These are phyloP conservation scores for Vipera latastei DNA, from an alignment of 2,797 vertebrate species.

Conservation along the genomic window DNA sequence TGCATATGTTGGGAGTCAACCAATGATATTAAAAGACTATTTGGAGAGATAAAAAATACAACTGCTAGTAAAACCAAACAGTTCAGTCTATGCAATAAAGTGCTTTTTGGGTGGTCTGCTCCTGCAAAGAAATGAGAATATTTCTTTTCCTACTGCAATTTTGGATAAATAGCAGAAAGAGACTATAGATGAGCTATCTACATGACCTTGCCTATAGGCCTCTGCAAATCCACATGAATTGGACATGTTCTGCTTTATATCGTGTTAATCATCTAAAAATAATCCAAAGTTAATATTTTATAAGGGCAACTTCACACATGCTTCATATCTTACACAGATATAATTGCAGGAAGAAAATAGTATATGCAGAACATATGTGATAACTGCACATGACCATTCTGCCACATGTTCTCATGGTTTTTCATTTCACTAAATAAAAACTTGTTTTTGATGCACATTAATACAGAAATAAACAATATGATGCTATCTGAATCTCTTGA, in stretches of 20 bases:
- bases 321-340: not conserved
- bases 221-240: not conserved
- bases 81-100: constrained; percentile 11
- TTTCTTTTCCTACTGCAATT: not conserved
- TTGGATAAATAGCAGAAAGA: not conserved
- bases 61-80: not conserved
- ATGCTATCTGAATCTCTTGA: not conserved
- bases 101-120: constrained; percentile 18
- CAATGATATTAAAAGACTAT: not conserved
- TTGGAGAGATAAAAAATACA: constrained; percentile 2
- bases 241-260: not conserved
- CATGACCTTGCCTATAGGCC: not conserved
- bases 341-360: not conserved
- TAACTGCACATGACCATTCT: not conserved
- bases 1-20: not conserved
- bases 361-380: not conserved
- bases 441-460: not conserved
- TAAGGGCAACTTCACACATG: not conserved
- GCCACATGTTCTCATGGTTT: not conserved
- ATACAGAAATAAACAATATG: not conserved
- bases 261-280: not conserved
- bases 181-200: not conserved
- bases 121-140: not conserved
- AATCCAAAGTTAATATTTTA: not conserved
- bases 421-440: not conserved